Evolutionary conservation across 2,797 vertebrate species (phyloP), one percentile per base, ranked within the genome.

Genomic region (Champsocephalus esox): DNA sequence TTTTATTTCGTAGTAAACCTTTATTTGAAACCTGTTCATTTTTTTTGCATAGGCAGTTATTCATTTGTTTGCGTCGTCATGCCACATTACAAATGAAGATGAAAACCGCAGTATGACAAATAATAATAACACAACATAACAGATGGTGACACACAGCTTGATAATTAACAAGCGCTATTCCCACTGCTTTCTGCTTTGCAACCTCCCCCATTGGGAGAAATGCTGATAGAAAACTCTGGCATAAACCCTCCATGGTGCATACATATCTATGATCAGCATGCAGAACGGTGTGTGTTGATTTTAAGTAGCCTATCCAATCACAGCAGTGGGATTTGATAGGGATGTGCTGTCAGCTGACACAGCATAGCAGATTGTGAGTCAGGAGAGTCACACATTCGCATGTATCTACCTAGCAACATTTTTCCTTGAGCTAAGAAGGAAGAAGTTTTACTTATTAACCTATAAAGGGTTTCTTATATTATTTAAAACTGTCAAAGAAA

Each of bases 261-360:
- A 41, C 12, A 19, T 28, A 41, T 21, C 32, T 65, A 62, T 34
- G 34, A 56, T 43, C 19, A 19, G 51, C 1, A 9, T 44, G n/a
- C 12, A 3, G 11, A 38, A n/a, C 6, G 2, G 9, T 45, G 44
- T 12, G 45, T 34, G 43, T 12, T 2, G 9, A 41, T 43, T 24
- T 67, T 45, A 73, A 68, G 44, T 38, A 54, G 44, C 38, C 48
- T 19, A 8, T 70, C 28, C 45, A 61, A 65, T 61, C 38, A 56
- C 5, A 44, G 38, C 52, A 45, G 17, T 66, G 48, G 67, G 48
- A 44, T 51, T 16, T 50, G 48, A 34, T 1, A 34, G 19, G 12
- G 13, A 9, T 14, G 66, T 64, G 28, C 55, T 43, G 43, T 63
- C 58, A 67, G 63, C 49, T 77, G 60, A 52, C 49, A 77, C 44